A percentile compares a stretch with the other conserved stretches of the same genome.
Evolutionary conservation across 2,113 vertebrate species (phyloP).

Genomic region (Oryzias celebensis): DNA sequence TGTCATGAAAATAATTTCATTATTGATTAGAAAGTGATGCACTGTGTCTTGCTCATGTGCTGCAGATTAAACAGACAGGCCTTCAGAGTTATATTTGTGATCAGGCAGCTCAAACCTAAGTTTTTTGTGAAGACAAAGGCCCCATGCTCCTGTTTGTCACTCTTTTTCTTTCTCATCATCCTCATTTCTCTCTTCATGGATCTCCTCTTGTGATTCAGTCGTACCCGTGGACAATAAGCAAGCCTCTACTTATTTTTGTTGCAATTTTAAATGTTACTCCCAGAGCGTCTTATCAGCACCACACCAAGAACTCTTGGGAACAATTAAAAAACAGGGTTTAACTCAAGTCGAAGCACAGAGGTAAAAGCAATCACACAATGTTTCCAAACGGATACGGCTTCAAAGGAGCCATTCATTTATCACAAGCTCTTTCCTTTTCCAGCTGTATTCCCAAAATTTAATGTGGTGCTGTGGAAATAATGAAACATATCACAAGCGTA

Average conservation of each 20-base stretch:
- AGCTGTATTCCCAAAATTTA: constrained; percentile 67
- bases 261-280: constrained; percentile 86
- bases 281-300: constrained; percentile 91
- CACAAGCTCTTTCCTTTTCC: constrained; percentile 65
- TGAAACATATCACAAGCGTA: constrained; percentile 72
- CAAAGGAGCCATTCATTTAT: constrained; percentile 76
- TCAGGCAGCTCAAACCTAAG: constrained; percentile 15
- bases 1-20: constrained; percentile 36
- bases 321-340: constrained; percentile 87
- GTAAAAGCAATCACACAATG: constrained; percentile 80
- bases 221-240: constrained; percentile 62
- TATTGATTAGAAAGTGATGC: constrained; percentile 42
- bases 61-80: constrained; percentile 24
- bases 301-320: constrained; percentile 90
- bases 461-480: constrained; percentile 66
- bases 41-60: constrained; percentile 20
- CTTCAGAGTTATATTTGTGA: constrained; percentile 39
- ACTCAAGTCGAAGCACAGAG: constrained; percentile 81
- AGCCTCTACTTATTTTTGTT: constrained; percentile 84
- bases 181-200: constrained; percentile 5
- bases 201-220: constrained; percentile 51
- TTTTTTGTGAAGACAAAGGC: constrained; percentile 9
- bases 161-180: background rate
- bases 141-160: constrained; percentile 4
- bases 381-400: constrained; percentile 79